A percentile compares a stretch with the other conserved stretches of the same genome.
Conservation (phyloP, 2,113 vertebrate genomes). For the Rhombomys opimus region DNA sequence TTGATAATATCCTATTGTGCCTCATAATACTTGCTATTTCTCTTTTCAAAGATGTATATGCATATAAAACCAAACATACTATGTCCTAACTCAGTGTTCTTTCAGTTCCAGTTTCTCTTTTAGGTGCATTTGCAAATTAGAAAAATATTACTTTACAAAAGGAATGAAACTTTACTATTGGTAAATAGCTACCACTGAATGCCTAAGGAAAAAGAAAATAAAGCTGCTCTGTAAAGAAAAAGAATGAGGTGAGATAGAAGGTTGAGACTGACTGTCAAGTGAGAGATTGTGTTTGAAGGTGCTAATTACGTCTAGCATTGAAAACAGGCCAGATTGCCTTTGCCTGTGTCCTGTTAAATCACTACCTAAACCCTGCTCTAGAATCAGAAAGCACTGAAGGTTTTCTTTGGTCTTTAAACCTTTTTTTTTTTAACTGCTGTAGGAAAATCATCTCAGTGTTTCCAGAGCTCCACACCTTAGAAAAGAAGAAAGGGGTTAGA, state of each 20-base stretch:
- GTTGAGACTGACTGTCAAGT: neutral
- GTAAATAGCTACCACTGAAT: neutral
- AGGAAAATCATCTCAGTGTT: neutral
- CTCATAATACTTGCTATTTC: neutral
- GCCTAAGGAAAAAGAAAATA: neutral
- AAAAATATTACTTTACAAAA: neutral
- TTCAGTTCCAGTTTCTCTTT: constrained; percentile 40
- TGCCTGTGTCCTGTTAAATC: constrained; percentile 52
- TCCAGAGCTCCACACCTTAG: constrained; percentile 13
- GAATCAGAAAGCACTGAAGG: constrained; percentile 24
- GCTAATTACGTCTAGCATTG: constrained; percentile 22
- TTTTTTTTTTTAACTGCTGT: neutral
- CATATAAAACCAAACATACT: neutral
- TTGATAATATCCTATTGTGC: neutral
- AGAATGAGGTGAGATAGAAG: neutral
- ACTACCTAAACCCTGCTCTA: constrained; percentile 28
- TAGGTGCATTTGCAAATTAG: constrained; percentile 36
- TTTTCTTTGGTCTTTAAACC: constrained; percentile 45
- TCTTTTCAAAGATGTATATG: neutral
- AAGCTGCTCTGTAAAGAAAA: neutral
- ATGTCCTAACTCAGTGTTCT: neutral
- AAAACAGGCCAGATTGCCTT: neutral
- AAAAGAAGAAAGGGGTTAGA: neutral
- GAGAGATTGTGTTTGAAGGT: constrained; percentile 22
- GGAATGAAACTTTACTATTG: neutral